phyloP scores from a whole-genome alignment of 1,140 invertebrate species.

The Halesus radiatus region DNA sequence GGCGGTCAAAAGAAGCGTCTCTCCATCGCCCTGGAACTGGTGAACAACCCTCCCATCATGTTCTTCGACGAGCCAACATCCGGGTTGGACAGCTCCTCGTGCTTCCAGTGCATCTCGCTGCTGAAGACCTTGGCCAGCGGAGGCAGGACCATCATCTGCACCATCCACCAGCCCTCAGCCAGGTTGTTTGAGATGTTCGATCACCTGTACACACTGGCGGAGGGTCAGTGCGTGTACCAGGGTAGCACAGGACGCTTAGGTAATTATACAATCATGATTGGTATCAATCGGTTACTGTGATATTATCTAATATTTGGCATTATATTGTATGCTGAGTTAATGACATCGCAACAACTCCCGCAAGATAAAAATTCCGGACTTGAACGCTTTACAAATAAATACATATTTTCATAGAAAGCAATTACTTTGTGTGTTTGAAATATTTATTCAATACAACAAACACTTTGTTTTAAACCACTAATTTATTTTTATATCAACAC shows the following conservation, averaged over 20 bases:
- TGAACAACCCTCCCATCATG: constrained; percentile 96
- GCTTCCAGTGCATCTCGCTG: constrained; percentile 92
- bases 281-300: no score
- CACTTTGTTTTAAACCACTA: no score
- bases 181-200: constrained; percentile 98
- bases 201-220: constrained; percentile 92
- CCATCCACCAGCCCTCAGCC: constrained; percentile 97
- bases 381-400: no score
- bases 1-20: constrained; percentile 97
- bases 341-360: no score
- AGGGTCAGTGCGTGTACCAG: constrained; percentile 95
- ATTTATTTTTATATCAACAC: no score
- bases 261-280: constrained; percentile 47
- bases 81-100: constrained; percentile 94
- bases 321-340: no score
- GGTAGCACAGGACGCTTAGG: constrained; percentile 85
- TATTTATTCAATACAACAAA: no score
- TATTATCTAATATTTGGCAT: no score
- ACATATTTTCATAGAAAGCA: no score
- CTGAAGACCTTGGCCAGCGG: constrained; percentile 90
- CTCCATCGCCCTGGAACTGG: constrained; percentile 95
- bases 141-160: constrained; percentile 95
- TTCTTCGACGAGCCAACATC: constrained; percentile 98
- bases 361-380: no score
- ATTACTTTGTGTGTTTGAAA: no score